Evolutionary conservation across 2,888 invertebrate species (phyloP), one percentile per base, ranked within the genome.

Genomic region (Microdon myrmicae): DNA sequence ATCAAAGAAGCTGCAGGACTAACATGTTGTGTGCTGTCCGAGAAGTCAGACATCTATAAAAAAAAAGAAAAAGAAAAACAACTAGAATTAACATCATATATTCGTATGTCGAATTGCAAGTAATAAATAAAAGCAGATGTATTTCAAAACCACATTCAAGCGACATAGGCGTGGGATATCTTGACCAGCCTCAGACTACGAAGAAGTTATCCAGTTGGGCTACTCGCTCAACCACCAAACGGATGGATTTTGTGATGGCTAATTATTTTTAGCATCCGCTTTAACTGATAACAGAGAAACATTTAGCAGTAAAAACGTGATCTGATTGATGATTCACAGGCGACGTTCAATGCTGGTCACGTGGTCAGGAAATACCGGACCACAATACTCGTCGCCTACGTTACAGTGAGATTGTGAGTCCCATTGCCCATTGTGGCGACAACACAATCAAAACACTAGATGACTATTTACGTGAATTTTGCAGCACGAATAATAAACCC

Each of bases 1-100:
- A 89, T 87, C 74, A 87, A 84, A 74, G 87, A 83, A 70, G 86
- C 84, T 71, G 88, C 86, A 56, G 79, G 79, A 72, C 76, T 78
- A 60, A 77, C 71, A 67, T 74, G 77, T 59, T 75, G 75, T 69
- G 80, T 75, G 71, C 75, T 76, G 71, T 80, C 79, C 70, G 80
- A 79, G 72, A 80, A 79, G 72, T 80, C 80, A 69, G 79, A 75
- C 80, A 80, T 80, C 80, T 80, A 69, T 3, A 72, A 70, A 28
- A 9, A 58, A 16, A 34, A 16, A 35, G 25, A 67, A 53, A 14
- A 32, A 22, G 38, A 1, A 9, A 10, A 22, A 16, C 9, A 14
- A 16, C 5, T 7, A 34, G 9, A 12, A 39, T 12, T 43, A 13
- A 13, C 14, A 28, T 3, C 41, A 22, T 31, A 6, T 6, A n/a